Evolutionary conservation across 2,888 invertebrate genomes (phyloP), one percentile per base, ranked within the genome.

Genomic region (Apeira syringaria): DNA sequence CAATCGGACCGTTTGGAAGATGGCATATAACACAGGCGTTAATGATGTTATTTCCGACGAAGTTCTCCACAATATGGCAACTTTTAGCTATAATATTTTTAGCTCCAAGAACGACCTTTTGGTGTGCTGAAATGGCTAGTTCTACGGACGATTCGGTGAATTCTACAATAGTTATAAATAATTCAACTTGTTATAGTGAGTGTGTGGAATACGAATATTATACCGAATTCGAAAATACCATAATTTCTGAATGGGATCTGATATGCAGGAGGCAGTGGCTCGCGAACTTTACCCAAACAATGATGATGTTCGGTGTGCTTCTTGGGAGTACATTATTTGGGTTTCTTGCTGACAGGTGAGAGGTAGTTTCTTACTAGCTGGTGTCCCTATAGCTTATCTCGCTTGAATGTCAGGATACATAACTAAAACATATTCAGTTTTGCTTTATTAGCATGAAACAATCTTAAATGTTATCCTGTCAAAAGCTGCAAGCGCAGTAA

Each of bases 51-150:
- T 90, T 92, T 25, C 73, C 93, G 2, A 84, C 92, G 33, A 94
- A 94, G 92, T 94, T 0, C 92, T 93, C 0, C 93, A 92, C 0
- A 94, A 94, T 93, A 93, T 93, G 54, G n/a, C n/a, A n/a, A n/a
- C 93, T 94, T 55, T 73, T 94, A 41, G 92, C 91, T 0, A 93
- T 94, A 39, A 91, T 94, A 18, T 94, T 94, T 57, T 76, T 94
- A 54, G 93, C 94, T 3, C 93, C 94, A 0, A 91, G 91, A n/a
- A 87, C 91, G 0, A 64, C 76, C 0, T 91, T 84, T 51, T 74
- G 72, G 22, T 93, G 93, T 59, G 63, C 67, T 0, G 53, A 61
- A 11, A 66, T 64, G 3, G 28, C 5, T 2, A 7, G 7, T 20
- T 46, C 55, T 13, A 81, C 83, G 0, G 57, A 61, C 2, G 49